Evolutionary conservation across 2,797 vertebrate genomes (phyloP).

Genomic region (Sebastes vulpes): DNA sequence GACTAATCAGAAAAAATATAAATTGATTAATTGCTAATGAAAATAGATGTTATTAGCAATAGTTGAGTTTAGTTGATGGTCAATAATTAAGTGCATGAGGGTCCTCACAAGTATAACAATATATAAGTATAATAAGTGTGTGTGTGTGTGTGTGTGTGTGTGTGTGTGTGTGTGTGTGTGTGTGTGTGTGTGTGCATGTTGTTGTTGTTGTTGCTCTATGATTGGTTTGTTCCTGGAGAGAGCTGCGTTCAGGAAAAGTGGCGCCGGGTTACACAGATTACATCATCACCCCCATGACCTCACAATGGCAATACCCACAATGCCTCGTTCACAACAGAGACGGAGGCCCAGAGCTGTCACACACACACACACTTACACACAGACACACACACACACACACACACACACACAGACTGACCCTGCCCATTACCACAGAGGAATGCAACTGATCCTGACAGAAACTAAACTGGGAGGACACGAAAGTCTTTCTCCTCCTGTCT

Average conservation of each 20-base stretch:
- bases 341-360: background rate
- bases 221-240: conserved; percentile 58
- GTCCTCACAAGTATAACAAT: background rate
- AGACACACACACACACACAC: conserved; percentile 29
- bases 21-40: background rate
- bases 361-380: background rate
- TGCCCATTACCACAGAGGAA: conserved; percentile 42
- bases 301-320: conserved; percentile 73
- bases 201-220: conserved; percentile 16
- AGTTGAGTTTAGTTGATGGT: background rate
- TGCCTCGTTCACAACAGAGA: conserved; percentile 55
- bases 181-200: background rate
- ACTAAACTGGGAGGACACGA: conserved; percentile 2
- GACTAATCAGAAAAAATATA: background rate
- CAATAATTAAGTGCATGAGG: background rate
- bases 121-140: background rate
- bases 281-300: conserved; percentile 80
- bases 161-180: no score
- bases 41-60: background rate
- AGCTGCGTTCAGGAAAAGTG: conserved; percentile 72
- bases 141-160: no score
- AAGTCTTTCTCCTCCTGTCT: background rate
- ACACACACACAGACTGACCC: conserved; percentile 2
- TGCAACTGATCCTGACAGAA: conserved; percentile 53
- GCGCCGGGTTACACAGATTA: conserved; percentile 77